phyloP scores from a whole-genome alignment of 92 coral and sea anemone species.

The Epizoanthus illoricatus region DNA sequence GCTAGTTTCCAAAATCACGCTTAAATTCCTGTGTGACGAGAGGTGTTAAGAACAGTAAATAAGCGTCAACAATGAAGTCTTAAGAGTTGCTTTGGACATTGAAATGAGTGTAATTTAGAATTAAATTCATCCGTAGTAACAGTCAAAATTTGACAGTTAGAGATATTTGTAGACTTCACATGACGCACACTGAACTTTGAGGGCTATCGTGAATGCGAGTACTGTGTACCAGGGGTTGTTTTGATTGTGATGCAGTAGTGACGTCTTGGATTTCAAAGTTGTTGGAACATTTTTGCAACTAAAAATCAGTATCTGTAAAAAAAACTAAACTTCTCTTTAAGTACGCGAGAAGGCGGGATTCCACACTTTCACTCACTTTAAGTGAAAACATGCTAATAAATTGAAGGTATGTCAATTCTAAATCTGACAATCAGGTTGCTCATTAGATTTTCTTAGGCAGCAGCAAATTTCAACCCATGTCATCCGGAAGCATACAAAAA shows the following conservation, averaged over 20 bases:
- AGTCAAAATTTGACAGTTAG: constrained; percentile 23
- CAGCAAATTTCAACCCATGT: background rate
- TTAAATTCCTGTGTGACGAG: background rate
- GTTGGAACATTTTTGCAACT: background rate
- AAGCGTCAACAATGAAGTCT: constrained; percentile 8
- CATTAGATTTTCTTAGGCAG: no score
- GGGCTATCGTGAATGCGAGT: background rate
- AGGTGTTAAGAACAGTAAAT: constrained; percentile 37
- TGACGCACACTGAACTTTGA: background rate
- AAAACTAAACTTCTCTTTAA: no score
- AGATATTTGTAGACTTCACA: constrained; percentile 19
- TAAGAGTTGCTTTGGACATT: background rate
- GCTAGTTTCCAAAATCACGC: constrained; percentile 18
- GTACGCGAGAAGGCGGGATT: background rate
- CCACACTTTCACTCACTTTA: background rate
- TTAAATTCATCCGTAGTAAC: constrained; percentile 27
- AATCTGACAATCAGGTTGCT: background rate
- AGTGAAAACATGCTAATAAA: background rate
- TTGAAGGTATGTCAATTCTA: background rate
- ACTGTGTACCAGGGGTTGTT: background rate
- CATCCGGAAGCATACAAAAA: constrained; percentile 1
- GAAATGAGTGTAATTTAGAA: constrained; percentile 1
- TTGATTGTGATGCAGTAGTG: background rate
- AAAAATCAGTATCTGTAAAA: no score
- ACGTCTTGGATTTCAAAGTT: background rate